Evolutionary conservation across 2,797 vertebrate species (phyloP), one percentile per base, ranked within the genome.

Genomic region (Girardinus metallicus): DNA sequence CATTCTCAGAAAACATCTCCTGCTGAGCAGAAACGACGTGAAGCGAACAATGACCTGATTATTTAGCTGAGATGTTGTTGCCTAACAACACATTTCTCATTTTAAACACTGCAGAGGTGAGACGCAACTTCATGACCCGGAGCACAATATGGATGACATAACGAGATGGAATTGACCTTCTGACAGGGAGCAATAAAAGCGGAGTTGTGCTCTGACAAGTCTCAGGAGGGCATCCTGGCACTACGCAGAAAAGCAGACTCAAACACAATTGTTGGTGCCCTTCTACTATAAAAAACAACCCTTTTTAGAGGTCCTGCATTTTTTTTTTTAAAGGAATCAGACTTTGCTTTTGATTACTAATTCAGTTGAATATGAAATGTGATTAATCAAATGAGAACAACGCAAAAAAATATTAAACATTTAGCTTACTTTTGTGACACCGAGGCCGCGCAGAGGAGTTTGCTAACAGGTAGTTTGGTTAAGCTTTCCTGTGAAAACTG

Each of bases 21-120:
- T 62, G 36, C 83, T 79, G 77, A 36, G 79, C 81, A 51, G 31
- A 81, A 88, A 87, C 74, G 87, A 85, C 81, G 79, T 36, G 49
- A 73, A 80, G 53, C 62, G 57, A 90, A 91, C 74, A 80, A 86
- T 79, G 73, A 75, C 75, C 75, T 76, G 46, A 77, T 82, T 85
- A 73, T 78, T 83, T 86, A 90, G 89, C 29, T 82, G 72, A 87
- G 83, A 21, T 89, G 80, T 81, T 89, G 88, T 84, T 73, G 44
- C 77, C 49, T 66, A 76, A 80, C 77, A 89, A 80, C 85, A 85
- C 78, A 87, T 83, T 86, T 87, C 80, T 88, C 85, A 89, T 92
- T 88, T 81, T 81, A 76, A 78, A 64, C 55, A 53, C 75, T 23
- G 51, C 64, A 57, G 72, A 83, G 79, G 82, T 83, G 83, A 85